Base-by-base conservation (phyloP, 1,140 invertebrate species). In the Bilobella aurantiaca region DNA sequence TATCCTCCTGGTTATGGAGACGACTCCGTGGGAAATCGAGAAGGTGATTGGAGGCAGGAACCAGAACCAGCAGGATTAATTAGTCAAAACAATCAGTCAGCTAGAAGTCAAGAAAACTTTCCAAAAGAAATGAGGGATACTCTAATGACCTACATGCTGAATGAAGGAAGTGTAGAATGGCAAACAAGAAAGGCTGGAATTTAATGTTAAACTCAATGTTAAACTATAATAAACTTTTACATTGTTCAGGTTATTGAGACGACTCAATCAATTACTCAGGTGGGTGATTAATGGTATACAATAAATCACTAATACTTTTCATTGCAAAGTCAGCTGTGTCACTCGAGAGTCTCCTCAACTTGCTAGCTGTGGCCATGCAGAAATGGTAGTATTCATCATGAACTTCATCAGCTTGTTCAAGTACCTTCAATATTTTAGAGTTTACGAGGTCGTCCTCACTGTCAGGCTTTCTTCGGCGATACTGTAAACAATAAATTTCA, bases 141-240 rank as follows among this genome's bases (percentile, higher is more conserved):
- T 18, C 34, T 65, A 2, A 18, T 25, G 37, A 21, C 12, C 1
- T 65, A 60, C 58, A 29, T 65, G 25, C 5, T 65, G 25, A 49
- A 49, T 65, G 42, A 60, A 59, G 64, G 64, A 31, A 25, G 21
- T 30, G 64, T 64, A 25, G 49, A 58, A 1, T 64, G 63, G 63
- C 63, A 64, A 49, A n/a, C 37, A 12, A n/a, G n/a, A 12, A 42
- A 42, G 37, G 8, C n/a, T 12, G 37, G 37, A 42, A 12, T 42
- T 12, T 42, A 42, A 42, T 42, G n/a, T 42, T 42, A 12, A 12
- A 42, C 8, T 12, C n/a, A 12, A 42, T 42, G 8, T 42, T 42
- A 42, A 42, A n/a, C n/a, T 42, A 42, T 42, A 42, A 42, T 42
- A 42, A 8, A 42, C 8, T n/a, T 42, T 42, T n/a, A 12, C 37